phyloP scores from a whole-genome alignment of 2,888 invertebrate species.

The Polydrusus pterygomalis region DNA sequence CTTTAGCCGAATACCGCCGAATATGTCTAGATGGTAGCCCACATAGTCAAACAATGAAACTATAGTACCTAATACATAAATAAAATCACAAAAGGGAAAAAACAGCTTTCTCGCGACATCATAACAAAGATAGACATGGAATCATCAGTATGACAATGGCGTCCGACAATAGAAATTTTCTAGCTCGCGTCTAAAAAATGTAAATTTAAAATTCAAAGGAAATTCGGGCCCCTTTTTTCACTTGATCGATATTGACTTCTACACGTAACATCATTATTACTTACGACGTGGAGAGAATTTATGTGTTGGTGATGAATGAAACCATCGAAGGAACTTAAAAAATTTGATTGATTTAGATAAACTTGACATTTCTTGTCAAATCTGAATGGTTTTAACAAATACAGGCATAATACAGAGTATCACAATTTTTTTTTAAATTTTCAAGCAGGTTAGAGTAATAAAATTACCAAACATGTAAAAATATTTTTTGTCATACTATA shows the following conservation, averaged over 20 bases:
- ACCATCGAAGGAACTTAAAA: conserved; percentile 23
- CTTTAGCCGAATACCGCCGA: too few relatives aligned
- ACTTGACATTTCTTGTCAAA: conserved; percentile 24
- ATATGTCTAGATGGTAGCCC: background rate
- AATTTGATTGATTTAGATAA: conserved; percentile 33
- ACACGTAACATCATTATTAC: conserved; percentile 41
- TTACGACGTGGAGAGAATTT: conserved; percentile 32
- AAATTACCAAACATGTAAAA: too few relatives aligned
- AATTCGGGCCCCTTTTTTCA: conserved; percentile 24
- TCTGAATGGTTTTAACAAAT: background rate
- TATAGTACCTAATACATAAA: background rate
- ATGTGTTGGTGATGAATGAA: conserved; percentile 42
- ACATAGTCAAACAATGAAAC: background rate
- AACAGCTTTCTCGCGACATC: conserved; percentile 1
- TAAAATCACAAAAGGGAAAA: conserved; percentile 11
- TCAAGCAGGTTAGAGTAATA: too few relatives aligned
- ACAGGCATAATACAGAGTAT: background rate
- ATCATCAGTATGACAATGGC: conserved; percentile 40
- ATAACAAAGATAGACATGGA: conserved; percentile 27
- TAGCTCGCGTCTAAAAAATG: conserved; percentile 36
- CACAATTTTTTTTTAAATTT: too few relatives aligned
- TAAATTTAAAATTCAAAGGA: conserved; percentile 42
- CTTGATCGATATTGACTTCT: conserved; percentile 41
- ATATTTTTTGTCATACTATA: too few relatives aligned
- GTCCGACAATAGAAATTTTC: conserved; percentile 42